Evolutionary conservation across 2,888 invertebrate species (phyloP).

Genomic region (Aphodius sticticus): DNA sequence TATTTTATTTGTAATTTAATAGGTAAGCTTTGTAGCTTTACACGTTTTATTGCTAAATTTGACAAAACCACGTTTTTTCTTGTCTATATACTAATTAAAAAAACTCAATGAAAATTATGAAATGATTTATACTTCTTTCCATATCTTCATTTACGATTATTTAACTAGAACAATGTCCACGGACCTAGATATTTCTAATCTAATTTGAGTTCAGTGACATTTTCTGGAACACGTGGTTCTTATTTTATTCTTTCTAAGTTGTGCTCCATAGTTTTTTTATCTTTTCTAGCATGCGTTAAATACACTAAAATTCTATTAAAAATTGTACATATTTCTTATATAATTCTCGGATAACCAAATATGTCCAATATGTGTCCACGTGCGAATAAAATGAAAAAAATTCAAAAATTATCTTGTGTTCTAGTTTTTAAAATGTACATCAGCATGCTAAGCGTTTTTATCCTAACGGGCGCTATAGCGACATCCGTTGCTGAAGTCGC

Average conservation of each 20-base stretch:
- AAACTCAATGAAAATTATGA: too few relatives aligned
- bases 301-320: too few relatives aligned
- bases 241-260: not conserved
- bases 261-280: not conserved
- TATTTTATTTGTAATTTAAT: not conserved
- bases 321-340: too few relatives aligned
- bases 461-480: not conserved
- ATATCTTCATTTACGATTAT: too few relatives aligned
- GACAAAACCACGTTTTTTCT: too few relatives aligned
- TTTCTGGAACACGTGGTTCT: not conserved
- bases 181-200: not conserved
- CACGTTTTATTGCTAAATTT: too few relatives aligned
- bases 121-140: too few relatives aligned
- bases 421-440: conserved; percentile 4
- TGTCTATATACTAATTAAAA: too few relatives aligned
- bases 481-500: not conserved
- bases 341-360: too few relatives aligned
- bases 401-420: not conserved
- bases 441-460: not conserved
- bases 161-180: not conserved
- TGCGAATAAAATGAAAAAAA: not conserved
- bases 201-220: not conserved
- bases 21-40: not conserved
- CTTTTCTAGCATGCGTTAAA: not conserved
- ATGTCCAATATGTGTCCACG: too few relatives aligned